These are phyloP conservation scores for Ranitomeya imitator DNA, from an alignment of 2,113 vertebrate genomes.

Conservation along the genomic window DNA sequence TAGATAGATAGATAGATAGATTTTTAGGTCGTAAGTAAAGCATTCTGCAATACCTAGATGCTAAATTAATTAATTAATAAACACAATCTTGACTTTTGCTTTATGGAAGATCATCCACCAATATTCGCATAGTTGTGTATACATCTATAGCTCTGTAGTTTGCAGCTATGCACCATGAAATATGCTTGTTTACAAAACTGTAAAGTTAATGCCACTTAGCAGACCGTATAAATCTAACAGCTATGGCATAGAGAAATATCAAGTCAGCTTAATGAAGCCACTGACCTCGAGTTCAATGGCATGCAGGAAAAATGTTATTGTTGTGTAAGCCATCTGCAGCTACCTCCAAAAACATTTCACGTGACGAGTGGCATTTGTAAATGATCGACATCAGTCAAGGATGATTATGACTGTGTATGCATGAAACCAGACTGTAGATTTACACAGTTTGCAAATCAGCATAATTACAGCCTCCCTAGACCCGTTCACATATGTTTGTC, in stretches of 20 bases:
- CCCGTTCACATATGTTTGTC: background rate
- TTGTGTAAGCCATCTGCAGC: background rate
- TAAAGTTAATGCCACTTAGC: conserved; percentile 27
- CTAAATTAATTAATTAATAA: background rate
- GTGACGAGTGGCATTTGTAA: conserved; percentile 27
- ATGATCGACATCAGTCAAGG: conserved; percentile 3
- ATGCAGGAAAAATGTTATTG: conserved; percentile 31
- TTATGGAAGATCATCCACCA: background rate
- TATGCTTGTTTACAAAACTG: conserved; percentile 15
- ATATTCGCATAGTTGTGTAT: background rate
- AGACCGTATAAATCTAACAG: conserved; percentile 28
- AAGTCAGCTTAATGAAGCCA: conserved; percentile 42
- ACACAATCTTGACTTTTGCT: background rate
- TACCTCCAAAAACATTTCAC: conserved; percentile 18
- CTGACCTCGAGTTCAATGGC: conserved; percentile 48
- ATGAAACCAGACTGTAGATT: background rate
- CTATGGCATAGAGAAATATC: conserved; percentile 38
- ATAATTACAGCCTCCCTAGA: background rate
- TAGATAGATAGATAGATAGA: no score
- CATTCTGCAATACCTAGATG: no score
- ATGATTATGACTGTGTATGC: conserved; percentile 9
- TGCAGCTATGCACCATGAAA: background rate
- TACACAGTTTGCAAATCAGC: background rate
- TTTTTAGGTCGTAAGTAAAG: no score
- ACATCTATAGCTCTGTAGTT: background rate